Evolutionary conservation across 1,140 invertebrate species (phyloP).

Genomic region (Adoxophyes honmai): DNA sequence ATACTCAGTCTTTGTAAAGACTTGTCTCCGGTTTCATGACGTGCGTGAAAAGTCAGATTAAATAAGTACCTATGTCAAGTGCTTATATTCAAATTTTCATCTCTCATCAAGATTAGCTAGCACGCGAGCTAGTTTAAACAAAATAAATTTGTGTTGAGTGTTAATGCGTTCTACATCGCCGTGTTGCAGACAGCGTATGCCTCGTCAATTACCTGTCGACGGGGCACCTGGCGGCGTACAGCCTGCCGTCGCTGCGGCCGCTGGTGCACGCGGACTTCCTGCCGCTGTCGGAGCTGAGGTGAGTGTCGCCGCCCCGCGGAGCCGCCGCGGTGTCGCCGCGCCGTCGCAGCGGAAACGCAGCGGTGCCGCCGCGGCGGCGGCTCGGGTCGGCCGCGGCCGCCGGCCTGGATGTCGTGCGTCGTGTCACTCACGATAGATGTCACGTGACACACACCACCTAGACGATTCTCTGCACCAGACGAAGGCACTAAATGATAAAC

Average conservation of each 20-base stretch:
- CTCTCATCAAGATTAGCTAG: too few relatives aligned
- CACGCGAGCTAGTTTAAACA: too few relatives aligned
- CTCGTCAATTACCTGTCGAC: constrained; percentile 95
- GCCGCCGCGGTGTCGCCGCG: too few relatives aligned
- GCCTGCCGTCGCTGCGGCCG: constrained; percentile 93
- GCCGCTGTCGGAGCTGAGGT: constrained; percentile 95
- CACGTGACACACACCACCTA: constrained; percentile 28
- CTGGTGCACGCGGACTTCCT: constrained; percentile 96
- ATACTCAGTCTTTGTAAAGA: too few relatives aligned
- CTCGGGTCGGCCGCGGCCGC: background rate
- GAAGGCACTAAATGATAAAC: constrained; percentile 74
- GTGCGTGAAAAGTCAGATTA: too few relatives aligned
- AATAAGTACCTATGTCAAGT: too few relatives aligned
- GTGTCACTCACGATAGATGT: constrained; percentile 16
- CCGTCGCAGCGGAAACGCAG: background rate
- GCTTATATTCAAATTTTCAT: too few relatives aligned
- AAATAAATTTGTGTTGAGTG: too few relatives aligned
- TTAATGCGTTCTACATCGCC: too few relatives aligned
- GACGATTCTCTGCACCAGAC: constrained; percentile 55
- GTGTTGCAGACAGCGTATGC: constrained; percentile 92
- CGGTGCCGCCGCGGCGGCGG: background rate
- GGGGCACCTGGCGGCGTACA: constrained; percentile 94
- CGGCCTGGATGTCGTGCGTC: constrained; percentile 7
- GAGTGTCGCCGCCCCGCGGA: constrained; percentile 38
- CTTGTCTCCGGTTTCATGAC: too few relatives aligned